Percentiles rank a stretch among this genome's conserved stretches.
phyloP scores from a whole-genome alignment of 2,888 invertebrate genomes.

The Ypsolopha sequella region DNA sequence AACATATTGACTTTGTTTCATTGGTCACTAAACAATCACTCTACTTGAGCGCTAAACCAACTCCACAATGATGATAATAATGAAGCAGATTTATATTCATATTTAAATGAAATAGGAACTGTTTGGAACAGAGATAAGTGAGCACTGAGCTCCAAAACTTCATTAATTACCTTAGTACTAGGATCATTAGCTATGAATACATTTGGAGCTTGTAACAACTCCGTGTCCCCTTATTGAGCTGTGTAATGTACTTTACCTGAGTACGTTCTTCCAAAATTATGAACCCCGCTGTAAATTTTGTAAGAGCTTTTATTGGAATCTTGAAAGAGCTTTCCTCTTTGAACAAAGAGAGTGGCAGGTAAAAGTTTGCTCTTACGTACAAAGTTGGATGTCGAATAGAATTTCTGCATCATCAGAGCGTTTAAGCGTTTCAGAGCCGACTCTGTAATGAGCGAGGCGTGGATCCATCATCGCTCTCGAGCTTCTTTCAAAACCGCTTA shows the following conservation, averaged over 20 bases:
- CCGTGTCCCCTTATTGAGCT: no score
- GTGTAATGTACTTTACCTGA: no score
- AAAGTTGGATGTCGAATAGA: slow-evolving; percentile 2
- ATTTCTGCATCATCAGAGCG: slow-evolving; percentile 11
- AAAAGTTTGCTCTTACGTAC: background rate
- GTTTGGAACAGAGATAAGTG: background rate
- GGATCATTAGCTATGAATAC: background rate
- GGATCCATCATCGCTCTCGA: slow-evolving; percentile 29
- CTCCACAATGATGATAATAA: no score
- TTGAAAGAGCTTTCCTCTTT: background rate
- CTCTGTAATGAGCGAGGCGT: slow-evolving; percentile 34
- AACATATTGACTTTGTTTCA: slow-evolving; percentile 18
- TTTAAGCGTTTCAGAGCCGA: slow-evolving; percentile 8
- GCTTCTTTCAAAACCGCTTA: slow-evolving; percentile 38
- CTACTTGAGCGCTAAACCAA: background rate
- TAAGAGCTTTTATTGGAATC: no score
- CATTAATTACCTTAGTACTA: background rate
- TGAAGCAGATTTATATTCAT: background rate
- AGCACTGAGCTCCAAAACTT: background rate
- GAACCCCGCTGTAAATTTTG: no score
- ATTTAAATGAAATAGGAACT: background rate
- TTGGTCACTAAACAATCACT: background rate
- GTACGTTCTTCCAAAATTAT: no score
- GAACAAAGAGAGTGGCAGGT: background rate
- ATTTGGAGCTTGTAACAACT: background rate